Evolutionary conservation across 2,113 vertebrate genomes (phyloP), one percentile per base, ranked within the genome.

Genomic region (Panthera tigris): DNA sequence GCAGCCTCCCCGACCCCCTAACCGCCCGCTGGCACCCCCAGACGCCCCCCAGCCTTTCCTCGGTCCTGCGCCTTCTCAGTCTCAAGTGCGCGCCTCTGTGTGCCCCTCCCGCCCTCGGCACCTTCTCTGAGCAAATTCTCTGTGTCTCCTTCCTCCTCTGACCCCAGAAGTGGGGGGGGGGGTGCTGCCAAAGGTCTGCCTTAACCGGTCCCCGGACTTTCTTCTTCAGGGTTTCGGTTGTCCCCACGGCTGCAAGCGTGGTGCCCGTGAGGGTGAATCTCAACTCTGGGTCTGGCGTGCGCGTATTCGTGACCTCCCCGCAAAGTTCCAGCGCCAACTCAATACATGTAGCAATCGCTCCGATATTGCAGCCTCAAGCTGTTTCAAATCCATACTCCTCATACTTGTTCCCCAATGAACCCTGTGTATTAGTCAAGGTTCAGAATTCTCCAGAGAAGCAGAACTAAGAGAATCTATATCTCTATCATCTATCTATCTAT

Each of bases 341-440:
- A 36, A 16, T 23, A 11, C 7, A 63, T 45, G n/a, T 52, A 61
- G 15, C 33, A 41, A 25, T 45, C 52, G 31, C 10, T 92, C 36
- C 2, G 41, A 7, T 6, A 18, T 27, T 63, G 48, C 29, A 5
- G 1, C 18, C 18, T 33, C 2, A 18, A 13, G 12, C 1, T 27
- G 2, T 23, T 74, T 74, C 27, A 81, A 52, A 41, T 55, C 41
- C 1, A 10, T 73, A 29, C 11, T 48, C 1, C 7, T 39, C 25
- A 39, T 45, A 45, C 45, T 27, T 79, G 21, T 27, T 33, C 21
- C 23, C 19, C n/a, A 19, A 5, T 41, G 16, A 65, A 5, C 7
- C 21, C 19, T 85, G 25, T n/a, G 15, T 12, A 29, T 48, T 7
- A 65, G 21, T 74, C 15, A 63, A 31, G 48, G 23, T 65, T 85